A percentile compares a stretch with the other conserved stretches of the same genome.
phyloP scores from a whole-genome alignment of 2,113 vertebrate genomes.

The Caretta caretta region DNA sequence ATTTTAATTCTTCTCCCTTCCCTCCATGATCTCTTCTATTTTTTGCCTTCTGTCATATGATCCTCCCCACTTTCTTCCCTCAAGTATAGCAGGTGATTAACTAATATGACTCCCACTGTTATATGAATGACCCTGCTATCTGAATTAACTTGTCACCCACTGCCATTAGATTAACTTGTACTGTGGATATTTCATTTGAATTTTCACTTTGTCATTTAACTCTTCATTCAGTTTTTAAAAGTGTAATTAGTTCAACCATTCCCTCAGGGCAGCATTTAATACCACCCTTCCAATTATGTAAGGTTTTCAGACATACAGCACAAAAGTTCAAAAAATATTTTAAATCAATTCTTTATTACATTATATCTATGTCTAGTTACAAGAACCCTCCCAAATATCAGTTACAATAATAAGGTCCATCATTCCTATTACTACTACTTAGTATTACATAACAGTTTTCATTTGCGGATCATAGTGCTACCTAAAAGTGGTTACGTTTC shows the following conservation, averaged over 20 bases:
- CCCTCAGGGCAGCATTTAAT: neutral
- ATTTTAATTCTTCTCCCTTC: neutral
- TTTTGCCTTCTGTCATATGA: neutral
- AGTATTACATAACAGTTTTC: neutral
- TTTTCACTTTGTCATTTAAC: constrained; percentile 37
- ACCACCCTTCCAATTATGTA: rapidly evolving
- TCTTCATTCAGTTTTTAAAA: constrained; percentile 6
- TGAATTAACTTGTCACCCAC: constrained; percentile 5
- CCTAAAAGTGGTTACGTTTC: neutral
- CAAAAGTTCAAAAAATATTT: neutral
- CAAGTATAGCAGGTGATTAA: neutral
- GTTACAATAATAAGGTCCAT: neutral
- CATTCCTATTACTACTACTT: neutral
- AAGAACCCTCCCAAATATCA: neutral
- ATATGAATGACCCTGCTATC: constrained; percentile 26
- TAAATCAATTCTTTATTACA: neutral
- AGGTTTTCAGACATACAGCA: neutral
- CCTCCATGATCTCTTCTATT: neutral
- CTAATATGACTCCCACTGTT: constrained; percentile 13
- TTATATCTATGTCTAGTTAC: too few relatives aligned
- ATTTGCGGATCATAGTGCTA: neutral
- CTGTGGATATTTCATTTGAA: neutral
- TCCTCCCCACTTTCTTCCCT: constrained; percentile 7
- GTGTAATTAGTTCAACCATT: neutral
- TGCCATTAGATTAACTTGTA: constrained; percentile 19